phyloP scores from a whole-genome alignment of 2,113 vertebrate species.

The Myocastor coypus region DNA sequence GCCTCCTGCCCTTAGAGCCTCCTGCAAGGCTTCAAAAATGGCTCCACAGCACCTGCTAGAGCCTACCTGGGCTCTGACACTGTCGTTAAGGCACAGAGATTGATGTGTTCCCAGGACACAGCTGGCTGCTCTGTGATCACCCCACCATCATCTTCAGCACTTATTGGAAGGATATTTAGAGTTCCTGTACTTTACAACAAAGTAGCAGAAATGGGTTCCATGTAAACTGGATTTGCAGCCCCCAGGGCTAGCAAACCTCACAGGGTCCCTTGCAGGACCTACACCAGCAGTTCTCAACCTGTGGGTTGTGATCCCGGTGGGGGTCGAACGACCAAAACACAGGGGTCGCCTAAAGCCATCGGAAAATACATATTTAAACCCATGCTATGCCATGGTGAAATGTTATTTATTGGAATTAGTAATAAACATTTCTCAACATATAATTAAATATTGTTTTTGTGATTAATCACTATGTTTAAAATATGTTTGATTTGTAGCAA shows the following conservation, averaged over 20 bases:
- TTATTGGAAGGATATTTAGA: not conserved
- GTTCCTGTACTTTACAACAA: not conserved
- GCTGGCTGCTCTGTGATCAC: not conserved
- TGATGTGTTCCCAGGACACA: not conserved
- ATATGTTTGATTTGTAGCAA: too few species aligned
- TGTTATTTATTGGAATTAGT: too few species aligned
- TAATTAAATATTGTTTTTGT: too few species aligned
- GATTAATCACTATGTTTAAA: too few species aligned
- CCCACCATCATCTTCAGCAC: not conserved
- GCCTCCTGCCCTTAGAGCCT: constrained; percentile 10
- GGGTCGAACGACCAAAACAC: too few species aligned
- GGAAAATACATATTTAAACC: too few species aligned
- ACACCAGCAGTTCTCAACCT: too few species aligned
- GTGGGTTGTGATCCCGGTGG: too few species aligned
- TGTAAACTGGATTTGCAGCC: not conserved
- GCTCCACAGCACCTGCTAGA: not conserved
- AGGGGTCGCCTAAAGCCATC: too few species aligned
- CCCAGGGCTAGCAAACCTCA: not conserved
- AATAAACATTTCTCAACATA: too few species aligned
- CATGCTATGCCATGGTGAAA: too few species aligned
- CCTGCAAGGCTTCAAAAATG: not conserved
- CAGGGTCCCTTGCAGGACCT: not conserved
- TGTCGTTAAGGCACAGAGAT: not conserved
- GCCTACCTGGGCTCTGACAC: not conserved
- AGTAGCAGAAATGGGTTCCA: not conserved